A percentile compares a stretch with the other conserved stretches of the same genome.
These are phyloP conservation scores for Cacatua alba DNA, from an alignment of 2,113 vertebrate genomes.

Conservation along the genomic window DNA sequence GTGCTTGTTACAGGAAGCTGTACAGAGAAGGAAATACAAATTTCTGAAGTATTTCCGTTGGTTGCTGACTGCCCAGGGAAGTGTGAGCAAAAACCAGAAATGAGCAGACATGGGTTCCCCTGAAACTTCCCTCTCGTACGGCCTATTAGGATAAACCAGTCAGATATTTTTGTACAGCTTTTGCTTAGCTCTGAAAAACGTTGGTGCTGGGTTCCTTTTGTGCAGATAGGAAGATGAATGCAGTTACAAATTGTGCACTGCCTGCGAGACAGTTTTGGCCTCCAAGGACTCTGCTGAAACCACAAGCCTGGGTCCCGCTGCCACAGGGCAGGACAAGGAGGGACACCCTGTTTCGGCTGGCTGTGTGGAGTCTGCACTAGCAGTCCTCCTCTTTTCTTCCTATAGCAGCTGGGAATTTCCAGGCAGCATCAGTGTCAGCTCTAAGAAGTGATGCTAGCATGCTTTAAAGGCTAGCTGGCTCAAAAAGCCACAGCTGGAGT, in stretches of 20 bases:
- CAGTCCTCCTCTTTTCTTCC: background rate
- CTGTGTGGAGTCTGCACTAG: background rate
- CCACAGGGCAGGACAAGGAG: fast-evolving
- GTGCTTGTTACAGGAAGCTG: background rate
- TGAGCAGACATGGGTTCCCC: fast-evolving
- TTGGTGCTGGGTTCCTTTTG: background rate
- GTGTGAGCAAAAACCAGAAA: background rate
- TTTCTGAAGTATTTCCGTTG: background rate
- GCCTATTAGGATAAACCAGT: background rate
- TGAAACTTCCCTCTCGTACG: background rate
- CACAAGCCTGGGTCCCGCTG: fast-evolving
- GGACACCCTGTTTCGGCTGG: fast-evolving
- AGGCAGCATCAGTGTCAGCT: background rate
- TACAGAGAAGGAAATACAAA: background rate
- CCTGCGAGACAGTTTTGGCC: background rate
- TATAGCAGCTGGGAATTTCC: background rate
- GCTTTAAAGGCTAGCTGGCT: background rate
- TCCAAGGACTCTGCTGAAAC: background rate
- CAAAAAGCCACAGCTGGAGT: background rate
- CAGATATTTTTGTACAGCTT: background rate
- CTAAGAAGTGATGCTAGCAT: background rate
- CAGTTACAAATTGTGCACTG: background rate
- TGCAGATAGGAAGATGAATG: background rate
- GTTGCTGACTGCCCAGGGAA: background rate
- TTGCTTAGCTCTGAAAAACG: background rate